Conservation (phyloP, 2,113 vertebrate species). For the Chloropsis hardwickii region DNA sequence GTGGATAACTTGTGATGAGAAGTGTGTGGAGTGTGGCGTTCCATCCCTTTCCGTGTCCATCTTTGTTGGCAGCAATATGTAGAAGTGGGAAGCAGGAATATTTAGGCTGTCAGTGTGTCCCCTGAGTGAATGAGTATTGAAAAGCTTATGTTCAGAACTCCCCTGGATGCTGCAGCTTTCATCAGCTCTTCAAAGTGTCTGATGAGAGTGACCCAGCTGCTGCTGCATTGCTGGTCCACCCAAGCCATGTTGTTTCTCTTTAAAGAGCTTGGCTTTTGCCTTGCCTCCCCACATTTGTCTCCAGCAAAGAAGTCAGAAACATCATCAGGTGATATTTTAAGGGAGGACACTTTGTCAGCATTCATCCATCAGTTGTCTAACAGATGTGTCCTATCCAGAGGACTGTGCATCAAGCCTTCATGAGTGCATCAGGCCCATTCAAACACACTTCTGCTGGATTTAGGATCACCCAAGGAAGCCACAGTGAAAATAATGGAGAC, state of each 20-base stretch:
- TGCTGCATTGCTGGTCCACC: background rate
- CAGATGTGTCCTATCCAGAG: fast-evolving
- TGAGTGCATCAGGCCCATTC: background rate
- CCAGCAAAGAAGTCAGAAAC: background rate
- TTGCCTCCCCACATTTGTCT: background rate
- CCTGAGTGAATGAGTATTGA: background rate
- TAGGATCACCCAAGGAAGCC: background rate
- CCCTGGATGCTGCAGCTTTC: background rate
- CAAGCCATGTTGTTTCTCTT: background rate
- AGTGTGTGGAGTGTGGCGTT: background rate
- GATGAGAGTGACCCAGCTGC: background rate
- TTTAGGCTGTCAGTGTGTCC: background rate
- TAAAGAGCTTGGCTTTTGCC: background rate
- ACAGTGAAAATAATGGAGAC: background rate
- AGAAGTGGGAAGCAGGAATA: background rate
- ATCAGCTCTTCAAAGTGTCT: background rate
- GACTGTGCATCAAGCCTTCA: background rate
- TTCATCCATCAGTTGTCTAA: background rate
- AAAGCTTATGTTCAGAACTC: background rate
- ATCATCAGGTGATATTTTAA: background rate
- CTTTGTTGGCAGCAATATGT: fast-evolving
- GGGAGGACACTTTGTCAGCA: too few species aligned
- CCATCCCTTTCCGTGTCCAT: background rate
- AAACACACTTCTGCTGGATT: background rate
- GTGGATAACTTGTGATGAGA: background rate